Percentiles rank a stretch among this genome's conserved stretches.
Conservation (phyloP, 2,113 vertebrate genomes). For the Megaceryle torquata region DNA sequence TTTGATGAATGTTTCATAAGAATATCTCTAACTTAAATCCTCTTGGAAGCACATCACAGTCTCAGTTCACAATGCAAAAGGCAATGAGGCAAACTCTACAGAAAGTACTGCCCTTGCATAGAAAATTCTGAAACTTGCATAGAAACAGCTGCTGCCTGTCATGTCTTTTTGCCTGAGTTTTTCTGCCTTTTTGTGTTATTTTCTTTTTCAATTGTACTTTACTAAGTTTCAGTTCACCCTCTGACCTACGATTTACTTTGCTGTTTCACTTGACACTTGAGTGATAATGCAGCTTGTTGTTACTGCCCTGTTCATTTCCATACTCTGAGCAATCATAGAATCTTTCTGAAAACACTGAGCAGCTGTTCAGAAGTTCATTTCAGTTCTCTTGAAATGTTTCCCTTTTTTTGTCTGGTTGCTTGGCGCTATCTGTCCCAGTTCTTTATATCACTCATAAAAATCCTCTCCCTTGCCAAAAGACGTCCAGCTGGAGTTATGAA, state of each 20-base stretch:
- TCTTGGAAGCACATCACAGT: neutral
- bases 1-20: constrained; percentile 30
- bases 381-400: neutral
- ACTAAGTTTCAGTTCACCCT: neutral
- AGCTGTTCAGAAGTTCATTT: constrained; percentile 16
- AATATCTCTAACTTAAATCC: neutral
- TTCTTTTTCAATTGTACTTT: neutral
- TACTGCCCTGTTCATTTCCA: neutral
- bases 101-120: neutral
- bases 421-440: neutral
- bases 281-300: neutral
- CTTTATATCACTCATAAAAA: neutral
- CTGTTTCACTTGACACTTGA: neutral
- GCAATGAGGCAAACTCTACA: neutral
- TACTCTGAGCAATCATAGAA: neutral
- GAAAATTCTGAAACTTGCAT: neutral
- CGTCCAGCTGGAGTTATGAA: no score
- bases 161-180: neutral
- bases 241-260: neutral
- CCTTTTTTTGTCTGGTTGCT: neutral
- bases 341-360: neutral
- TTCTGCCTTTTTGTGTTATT: neutral
- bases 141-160: neutral
- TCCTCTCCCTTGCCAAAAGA: no score
- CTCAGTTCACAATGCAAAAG: neutral